A percentile compares a stretch with the other conserved stretches of the same genome.
Evolutionary conservation across 2,888 invertebrate genomes (phyloP).

Genomic region (Meiosimyza platycephala): DNA sequence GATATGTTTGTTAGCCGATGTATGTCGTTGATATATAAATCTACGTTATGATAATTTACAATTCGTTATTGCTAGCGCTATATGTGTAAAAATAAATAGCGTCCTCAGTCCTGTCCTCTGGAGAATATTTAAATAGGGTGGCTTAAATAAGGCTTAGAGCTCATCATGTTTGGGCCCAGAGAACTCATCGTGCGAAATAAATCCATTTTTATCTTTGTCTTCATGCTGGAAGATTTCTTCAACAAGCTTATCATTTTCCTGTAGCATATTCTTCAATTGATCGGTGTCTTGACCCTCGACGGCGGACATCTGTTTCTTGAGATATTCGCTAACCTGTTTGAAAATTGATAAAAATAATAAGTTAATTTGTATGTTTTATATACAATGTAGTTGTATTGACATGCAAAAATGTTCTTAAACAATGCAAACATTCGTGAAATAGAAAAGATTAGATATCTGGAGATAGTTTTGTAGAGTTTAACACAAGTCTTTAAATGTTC

Average conservation of each 20-base stretch:
- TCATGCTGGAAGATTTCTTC: constrained; percentile 98
- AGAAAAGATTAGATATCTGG: no score
- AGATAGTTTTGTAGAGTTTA: no score
- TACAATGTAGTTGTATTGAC: no score
- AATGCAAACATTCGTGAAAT: no score
- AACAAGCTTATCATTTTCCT: constrained; percentile 91
- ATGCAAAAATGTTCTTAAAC: no score
- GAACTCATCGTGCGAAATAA: constrained; percentile 95
- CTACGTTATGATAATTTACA: constrained; percentile 16
- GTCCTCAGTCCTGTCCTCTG: constrained; percentile 32
- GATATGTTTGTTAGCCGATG: neutral
- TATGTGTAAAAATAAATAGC: constrained; percentile 16
- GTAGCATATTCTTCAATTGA: constrained; percentile 84
- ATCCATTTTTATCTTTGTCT: constrained; percentile 96
- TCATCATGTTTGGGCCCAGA: constrained; percentile 98
- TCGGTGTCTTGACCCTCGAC: constrained; percentile 81
- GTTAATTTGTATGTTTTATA: constrained; percentile 11
- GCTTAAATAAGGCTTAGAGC: constrained; percentile 71
- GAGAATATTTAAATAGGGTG: neutral
- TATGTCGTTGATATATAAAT: neutral
- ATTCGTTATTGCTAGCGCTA: constrained; percentile 28
- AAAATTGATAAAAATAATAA: constrained; percentile 28
- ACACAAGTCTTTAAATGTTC: no score
- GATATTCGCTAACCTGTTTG: constrained; percentile 86
- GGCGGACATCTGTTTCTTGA: constrained; percentile 91